phyloP scores from a whole-genome alignment of 1,140 invertebrate species.

The Branchinecta lindahli region DNA sequence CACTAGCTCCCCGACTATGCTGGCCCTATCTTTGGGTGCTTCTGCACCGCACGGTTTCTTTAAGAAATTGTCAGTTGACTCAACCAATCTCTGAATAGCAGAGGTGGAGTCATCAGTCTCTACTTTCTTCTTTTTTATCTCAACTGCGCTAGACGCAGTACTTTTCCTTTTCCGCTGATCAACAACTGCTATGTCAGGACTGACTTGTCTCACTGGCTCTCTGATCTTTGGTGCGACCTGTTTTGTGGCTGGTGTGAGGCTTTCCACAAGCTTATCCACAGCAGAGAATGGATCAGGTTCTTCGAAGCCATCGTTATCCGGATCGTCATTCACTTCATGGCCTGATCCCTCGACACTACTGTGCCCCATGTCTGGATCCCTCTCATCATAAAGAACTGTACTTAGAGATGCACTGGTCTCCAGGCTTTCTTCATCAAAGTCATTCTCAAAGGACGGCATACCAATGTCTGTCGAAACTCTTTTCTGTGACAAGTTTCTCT shows the following conservation, averaged over 20 bases:
- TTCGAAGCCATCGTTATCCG: neutral
- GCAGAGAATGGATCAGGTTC: neutral
- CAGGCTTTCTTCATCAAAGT: neutral
- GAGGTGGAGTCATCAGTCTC: neutral
- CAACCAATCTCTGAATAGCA: neutral
- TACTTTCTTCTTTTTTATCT: neutral
- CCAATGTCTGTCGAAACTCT: neutral
- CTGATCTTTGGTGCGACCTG: neutral
- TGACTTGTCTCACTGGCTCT: neutral
- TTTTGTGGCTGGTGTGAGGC: neutral
- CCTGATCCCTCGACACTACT: neutral
- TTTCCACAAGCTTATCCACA: neutral
- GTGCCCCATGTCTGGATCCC: neutral
- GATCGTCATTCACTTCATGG: neutral
- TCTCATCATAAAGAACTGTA: neutral
- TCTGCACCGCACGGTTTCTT: neutral
- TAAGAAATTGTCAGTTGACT: neutral
- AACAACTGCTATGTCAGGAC: neutral
- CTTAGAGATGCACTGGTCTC: neutral
- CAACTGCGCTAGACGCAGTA: neutral
- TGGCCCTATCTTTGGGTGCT: neutral
- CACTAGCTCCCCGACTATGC: neutral
- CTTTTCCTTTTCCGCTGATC: neutral
- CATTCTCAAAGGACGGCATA: neutral
- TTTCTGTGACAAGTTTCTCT: neutral